phyloP scores from a whole-genome alignment of 2,113 vertebrate species.

The Muscicapa adusta region DNA sequence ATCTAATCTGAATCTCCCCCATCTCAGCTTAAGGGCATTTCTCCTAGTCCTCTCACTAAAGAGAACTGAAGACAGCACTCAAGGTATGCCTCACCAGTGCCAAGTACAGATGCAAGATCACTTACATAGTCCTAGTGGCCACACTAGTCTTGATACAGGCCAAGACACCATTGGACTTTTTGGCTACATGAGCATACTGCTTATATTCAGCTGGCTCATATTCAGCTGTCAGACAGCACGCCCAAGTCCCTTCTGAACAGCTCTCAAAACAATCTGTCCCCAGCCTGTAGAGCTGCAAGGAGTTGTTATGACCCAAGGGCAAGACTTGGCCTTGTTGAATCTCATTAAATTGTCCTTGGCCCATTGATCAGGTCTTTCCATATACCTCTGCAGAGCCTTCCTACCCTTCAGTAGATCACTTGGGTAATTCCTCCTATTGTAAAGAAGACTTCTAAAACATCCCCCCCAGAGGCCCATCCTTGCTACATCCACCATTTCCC shows the following conservation, averaged over 20 bases:
- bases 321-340: neutral
- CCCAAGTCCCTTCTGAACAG: too few relatives aligned
- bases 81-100: neutral
- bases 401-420: too few relatives aligned
- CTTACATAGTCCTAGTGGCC: neutral
- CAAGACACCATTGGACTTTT: neutral
- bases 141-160: neutral
- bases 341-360: neutral
- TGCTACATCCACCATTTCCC: fast-evolving
- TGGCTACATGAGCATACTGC: neutral
- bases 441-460: neutral
- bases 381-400: neutral
- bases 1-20: neutral
- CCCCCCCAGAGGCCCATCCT: neutral
- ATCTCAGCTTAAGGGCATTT: neutral
- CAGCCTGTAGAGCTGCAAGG: neutral
- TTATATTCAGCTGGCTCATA: neutral
- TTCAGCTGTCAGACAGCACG: neutral
- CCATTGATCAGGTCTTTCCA: fast-evolving
- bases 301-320: neutral
- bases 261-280: neutral
- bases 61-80: neutral
- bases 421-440: neutral
- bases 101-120: fast-evolving
- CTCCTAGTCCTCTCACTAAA: neutral